Evolutionary conservation across 2,113 vertebrate genomes (phyloP).

Genomic region (Fulmarus glacialis): DNA sequence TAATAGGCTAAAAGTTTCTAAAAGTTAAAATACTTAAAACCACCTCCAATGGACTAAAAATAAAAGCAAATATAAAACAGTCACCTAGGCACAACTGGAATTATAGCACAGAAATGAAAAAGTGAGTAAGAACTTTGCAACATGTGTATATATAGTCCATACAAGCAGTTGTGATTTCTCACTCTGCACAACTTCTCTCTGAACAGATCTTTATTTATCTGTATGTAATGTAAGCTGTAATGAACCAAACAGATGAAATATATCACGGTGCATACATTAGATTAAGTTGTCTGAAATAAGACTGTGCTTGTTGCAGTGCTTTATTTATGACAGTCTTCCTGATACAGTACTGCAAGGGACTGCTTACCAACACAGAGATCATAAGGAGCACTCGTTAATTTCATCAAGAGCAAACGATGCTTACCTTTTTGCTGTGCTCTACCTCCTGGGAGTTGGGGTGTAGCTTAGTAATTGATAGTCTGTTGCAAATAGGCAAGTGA

Average conservation of each 20-base stretch:
- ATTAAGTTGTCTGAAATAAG: background rate
- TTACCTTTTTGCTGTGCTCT: background rate
- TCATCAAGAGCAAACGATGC: background rate
- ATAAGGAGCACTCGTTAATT: background rate
- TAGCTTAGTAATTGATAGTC: background rate
- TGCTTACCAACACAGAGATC: background rate
- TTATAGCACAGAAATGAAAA: background rate
- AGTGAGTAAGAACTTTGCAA: background rate
- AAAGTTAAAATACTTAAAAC: background rate
- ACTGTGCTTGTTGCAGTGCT: background rate
- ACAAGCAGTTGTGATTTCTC: background rate
- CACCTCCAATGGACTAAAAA: background rate
- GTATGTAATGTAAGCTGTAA: background rate
- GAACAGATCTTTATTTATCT: background rate
- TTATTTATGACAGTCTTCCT: background rate
- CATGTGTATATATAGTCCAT: background rate
- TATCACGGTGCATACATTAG: background rate
- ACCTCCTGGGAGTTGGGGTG: background rate
- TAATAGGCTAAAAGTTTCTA: background rate
- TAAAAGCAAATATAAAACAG: background rate
- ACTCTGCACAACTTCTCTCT: background rate
- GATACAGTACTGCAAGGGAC: accelerated
- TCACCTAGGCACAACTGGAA: background rate
- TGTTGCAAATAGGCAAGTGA: background rate
- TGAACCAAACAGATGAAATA: background rate